Conservation (phyloP, 2,888 invertebrate genomes). For the Poecilobothrus nobilitatus region DNA sequence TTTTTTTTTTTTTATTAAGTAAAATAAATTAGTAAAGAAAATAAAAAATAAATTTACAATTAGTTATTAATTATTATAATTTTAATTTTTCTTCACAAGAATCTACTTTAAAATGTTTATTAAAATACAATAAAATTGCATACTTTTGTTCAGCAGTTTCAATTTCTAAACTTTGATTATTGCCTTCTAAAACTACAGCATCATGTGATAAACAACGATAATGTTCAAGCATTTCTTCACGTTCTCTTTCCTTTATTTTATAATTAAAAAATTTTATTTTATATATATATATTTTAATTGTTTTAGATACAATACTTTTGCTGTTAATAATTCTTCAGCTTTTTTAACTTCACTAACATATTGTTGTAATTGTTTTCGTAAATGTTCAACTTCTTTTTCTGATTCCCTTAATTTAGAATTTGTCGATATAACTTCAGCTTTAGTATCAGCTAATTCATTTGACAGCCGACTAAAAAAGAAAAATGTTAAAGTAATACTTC, state of each 20-base stretch:
- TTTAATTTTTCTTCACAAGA: neutral
- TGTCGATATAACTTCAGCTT: slow-evolving; percentile 52
- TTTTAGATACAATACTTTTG: slow-evolving; percentile 46
- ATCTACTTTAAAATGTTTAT: neutral
- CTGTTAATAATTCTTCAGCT: slow-evolving; percentile 65
- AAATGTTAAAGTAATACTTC: slow-evolving; percentile 11
- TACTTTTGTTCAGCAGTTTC: slow-evolving; percentile 63
- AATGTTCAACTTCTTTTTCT: slow-evolving; percentile 60
- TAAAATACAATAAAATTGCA: slow-evolving; percentile 25
- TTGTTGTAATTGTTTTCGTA: slow-evolving; percentile 69
- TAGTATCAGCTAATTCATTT: slow-evolving; percentile 59
- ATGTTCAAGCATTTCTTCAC: slow-evolving; percentile 71
- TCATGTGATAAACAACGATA: slow-evolving; percentile 69
- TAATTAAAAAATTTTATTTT: slow-evolving; percentile 11
- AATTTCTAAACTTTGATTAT: slow-evolving; percentile 68
- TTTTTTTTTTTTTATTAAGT: no score
- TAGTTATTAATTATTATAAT: neutral
- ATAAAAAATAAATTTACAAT: neutral
- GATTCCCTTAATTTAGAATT: slow-evolving; percentile 61
- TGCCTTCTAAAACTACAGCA: slow-evolving; percentile 67
- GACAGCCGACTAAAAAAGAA: slow-evolving; percentile 56
- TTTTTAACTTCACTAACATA: slow-evolving; percentile 74
- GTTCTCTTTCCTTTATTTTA: slow-evolving; percentile 59
- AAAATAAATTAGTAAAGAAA: neutral
- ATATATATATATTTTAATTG: slow-evolving; percentile 7